Base-by-base conservation (phyloP, 2,888 invertebrate species). In the Amiota mariae region DNA sequence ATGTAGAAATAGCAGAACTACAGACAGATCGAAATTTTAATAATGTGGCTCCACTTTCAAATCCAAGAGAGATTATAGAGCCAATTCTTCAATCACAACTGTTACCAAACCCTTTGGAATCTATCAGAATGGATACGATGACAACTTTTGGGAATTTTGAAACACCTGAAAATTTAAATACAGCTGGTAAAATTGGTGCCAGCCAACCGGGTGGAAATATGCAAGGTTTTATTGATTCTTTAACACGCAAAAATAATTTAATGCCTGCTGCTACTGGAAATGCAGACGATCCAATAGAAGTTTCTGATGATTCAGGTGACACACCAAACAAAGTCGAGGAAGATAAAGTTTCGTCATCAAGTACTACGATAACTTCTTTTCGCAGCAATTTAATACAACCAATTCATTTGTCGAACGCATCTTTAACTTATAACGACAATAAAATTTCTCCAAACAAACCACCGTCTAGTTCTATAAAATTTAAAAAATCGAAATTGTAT, bases 21-120 rank as follows among this genome's bases (percentile, higher is more conserved):
- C 63, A 75, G n/a, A 46, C 76, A 6, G 87, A 89, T 49, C 84
- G 85, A 10, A 87, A 77, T 57, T 89, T 88, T 76, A 89, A 89
- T 70, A 89, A 89, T 80, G 89, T 90, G 2, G 89, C 89, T 13
- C 88, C 90, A 2, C 73, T 90, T 1, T 88, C 89, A 1, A 89
- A 89, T 13, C 87, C 87, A 0, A 82, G 88, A 77, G 24, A 59
- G 10, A 12, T 59, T 20, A 59, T 59, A 12, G n/a, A 15, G 48
- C 20, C n/a, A 24, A 47, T 36, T 9, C 67, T 64, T 9, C 74
- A 70, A 54, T n/a, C 66, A 3, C 77, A 61, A 15, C 11, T 71
- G 8, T 71, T 73, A n/a, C 8, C 63, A n/a, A 54, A 75, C 13
- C 61, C 78, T 66, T 18, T 64, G 2, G 70, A 49, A 20, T 13